Conservation (phyloP, 1,140 invertebrate genomes). For the Caenorhabditis latens region DNA sequence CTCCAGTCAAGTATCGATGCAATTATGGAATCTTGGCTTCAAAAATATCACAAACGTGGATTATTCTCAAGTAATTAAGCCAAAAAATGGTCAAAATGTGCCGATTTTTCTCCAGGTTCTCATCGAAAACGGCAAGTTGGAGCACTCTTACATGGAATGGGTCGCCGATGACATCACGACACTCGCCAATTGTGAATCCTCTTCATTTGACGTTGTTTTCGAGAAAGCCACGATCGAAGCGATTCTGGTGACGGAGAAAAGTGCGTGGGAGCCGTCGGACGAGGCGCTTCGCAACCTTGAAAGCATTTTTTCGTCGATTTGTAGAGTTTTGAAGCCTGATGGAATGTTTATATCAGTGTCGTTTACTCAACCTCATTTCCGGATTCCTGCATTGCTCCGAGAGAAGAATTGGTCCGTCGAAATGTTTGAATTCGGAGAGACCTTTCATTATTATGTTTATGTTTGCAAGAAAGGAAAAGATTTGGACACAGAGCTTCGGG, state of each 20-base stretch:
- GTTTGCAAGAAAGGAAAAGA: slow-evolving; percentile 74
- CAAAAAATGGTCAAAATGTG: background rate
- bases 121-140: slow-evolving; percentile 78
- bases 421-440: slow-evolving; percentile 78
- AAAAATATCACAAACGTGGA: slow-evolving; percentile 79
- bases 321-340: slow-evolving; percentile 75
- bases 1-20: slow-evolving; percentile 79
- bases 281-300: slow-evolving; percentile 76
- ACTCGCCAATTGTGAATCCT: slow-evolving; percentile 44
- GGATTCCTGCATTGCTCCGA: slow-evolving; percentile 75
- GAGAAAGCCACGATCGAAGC: slow-evolving; percentile 81
- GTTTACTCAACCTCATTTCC: slow-evolving; percentile 80
- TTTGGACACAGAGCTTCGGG: background rate
- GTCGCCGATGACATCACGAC: slow-evolving; percentile 69
- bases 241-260: slow-evolving; percentile 79
- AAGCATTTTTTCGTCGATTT: slow-evolving; percentile 77
- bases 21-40: slow-evolving; percentile 79
- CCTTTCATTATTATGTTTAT: slow-evolving; percentile 80
- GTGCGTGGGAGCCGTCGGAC: slow-evolving; percentile 79
- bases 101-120: slow-evolving; percentile 71
- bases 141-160: slow-evolving; percentile 70
- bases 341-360: slow-evolving; percentile 80
- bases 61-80: slow-evolving; percentile 76
- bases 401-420: slow-evolving; percentile 77
- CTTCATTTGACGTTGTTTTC: slow-evolving; percentile 80